Evolutionary conservation across 1,140 invertebrate genomes (phyloP).

Genomic region (Conus ventricosus): DNA sequence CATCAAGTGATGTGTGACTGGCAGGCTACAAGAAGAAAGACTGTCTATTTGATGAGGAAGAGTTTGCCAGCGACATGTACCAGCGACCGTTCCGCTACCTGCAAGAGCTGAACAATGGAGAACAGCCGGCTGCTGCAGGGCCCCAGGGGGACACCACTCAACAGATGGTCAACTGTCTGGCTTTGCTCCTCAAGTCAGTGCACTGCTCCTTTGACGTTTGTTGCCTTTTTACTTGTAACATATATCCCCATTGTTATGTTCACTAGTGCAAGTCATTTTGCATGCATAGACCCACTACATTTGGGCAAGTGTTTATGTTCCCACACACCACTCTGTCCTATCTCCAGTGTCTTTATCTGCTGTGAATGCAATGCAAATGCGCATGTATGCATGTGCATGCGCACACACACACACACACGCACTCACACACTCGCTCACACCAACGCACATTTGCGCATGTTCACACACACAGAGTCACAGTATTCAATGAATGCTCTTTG

Average conservation of each 20-base stretch:
- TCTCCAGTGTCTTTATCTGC: no score
- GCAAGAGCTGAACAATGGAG: conserved; percentile 1
- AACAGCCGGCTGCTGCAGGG: neutral
- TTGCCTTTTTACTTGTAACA: neutral
- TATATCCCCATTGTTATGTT: no score
- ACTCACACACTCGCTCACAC: neutral
- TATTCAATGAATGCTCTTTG: no score
- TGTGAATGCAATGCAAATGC: neutral
- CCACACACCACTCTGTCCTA: no score
- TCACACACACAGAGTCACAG: neutral
- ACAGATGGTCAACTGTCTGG: conserved; percentile 42
- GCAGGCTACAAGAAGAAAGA: conserved; percentile 54
- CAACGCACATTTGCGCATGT: neutral
- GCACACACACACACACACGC: neutral
- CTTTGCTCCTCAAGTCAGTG: conserved; percentile 44
- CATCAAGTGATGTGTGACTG: neutral
- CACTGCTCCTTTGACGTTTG: neutral
- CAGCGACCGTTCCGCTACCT: conserved; percentile 69
- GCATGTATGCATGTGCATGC: neutral
- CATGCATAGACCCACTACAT: no score
- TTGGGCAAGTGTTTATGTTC: no score
- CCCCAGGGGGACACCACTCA: neutral
- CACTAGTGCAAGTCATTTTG: no score
- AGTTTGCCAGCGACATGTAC: conserved; percentile 62
- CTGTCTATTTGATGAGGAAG: conserved; percentile 63